Conservation (phyloP, 2,888 invertebrate genomes). For the Apamea monoglypha region DNA sequence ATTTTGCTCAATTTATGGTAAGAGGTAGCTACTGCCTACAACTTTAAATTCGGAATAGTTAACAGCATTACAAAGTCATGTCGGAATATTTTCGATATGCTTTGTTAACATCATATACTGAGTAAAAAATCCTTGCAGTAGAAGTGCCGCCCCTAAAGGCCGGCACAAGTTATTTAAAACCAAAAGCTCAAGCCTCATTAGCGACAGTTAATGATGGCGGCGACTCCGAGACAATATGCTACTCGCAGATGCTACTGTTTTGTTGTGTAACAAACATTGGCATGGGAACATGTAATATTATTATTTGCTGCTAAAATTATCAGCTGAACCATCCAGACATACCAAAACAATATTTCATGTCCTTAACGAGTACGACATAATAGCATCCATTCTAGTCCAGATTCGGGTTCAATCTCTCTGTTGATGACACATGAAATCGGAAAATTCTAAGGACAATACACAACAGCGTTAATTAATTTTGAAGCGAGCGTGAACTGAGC, state of each 20-base stretch:
- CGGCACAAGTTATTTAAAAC: slow-evolving; percentile 87
- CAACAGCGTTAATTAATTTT: slow-evolving; percentile 65
- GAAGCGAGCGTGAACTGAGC: slow-evolving; percentile 60
- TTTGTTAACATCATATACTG: slow-evolving; percentile 83
- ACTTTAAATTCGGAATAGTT: slow-evolving; percentile 55
- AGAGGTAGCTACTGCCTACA: slow-evolving; percentile 42
- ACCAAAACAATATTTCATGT: slow-evolving; percentile 50
- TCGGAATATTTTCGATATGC: slow-evolving; percentile 81
- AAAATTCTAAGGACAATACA: slow-evolving; percentile 61
- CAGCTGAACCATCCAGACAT: slow-evolving; percentile 35
- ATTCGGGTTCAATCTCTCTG: slow-evolving; percentile 47
- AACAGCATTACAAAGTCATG: slow-evolving; percentile 82
- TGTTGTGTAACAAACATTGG: slow-evolving; percentile 71
- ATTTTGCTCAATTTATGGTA: slow-evolving; percentile 65
- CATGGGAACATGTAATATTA: slow-evolving; percentile 68
- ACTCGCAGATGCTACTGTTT: slow-evolving; percentile 77
- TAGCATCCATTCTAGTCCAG: slow-evolving; percentile 37
- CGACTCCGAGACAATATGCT: slow-evolving; percentile 80
- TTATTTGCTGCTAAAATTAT: slow-evolving; percentile 51
- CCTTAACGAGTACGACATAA: slow-evolving; percentile 51
- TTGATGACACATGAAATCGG: slow-evolving; percentile 51
- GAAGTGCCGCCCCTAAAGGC: slow-evolving; percentile 83
- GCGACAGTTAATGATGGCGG: slow-evolving; percentile 89
- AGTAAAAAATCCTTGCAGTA: slow-evolving; percentile 85
- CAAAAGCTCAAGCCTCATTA: slow-evolving; percentile 89